Evolutionary conservation across 2,113 vertebrate genomes (phyloP), one percentile per base, ranked within the genome.

Genomic region (Amblyopsis rosae): DNA sequence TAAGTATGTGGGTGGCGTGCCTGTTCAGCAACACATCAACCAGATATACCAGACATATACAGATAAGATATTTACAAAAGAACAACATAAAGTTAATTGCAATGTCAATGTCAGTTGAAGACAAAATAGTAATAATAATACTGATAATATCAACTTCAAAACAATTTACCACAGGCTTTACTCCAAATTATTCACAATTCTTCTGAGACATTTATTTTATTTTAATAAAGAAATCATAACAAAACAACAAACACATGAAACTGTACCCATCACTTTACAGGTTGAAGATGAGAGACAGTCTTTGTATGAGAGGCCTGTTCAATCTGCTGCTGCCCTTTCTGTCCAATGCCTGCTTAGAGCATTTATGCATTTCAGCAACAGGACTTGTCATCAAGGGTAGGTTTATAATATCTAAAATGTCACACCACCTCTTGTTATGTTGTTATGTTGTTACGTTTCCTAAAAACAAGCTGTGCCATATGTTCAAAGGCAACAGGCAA

Each of bases 51-150:
- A 87, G 90, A 90, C 85, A 91, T 86, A 63, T 80, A 68, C 59
- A 72, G 86, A 84, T 90, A 86, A 79, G 80, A 89, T 90, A 92
- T 92, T 91, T 90, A 92, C 87, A 93, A 89, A 88, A 79, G 68
- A 79, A 86, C 71, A 65, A 74, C 77, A 84, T 6, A 41, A 41
- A 5, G 35, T 41, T 0, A 0, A 41, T 41, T 41, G 35, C n/a
- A 33, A 49, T 9, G 75, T 69, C 80, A 67, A 45, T 70, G 81
- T 78, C 82, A 67, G 73, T 79, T 73, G 79, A 72, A 77, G 82
- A 87, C 76, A 83, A 72, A 75, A 73, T 73, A 26, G 26, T 26
- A 86, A 67, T 72, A 79, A 86, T 62, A 68, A 80, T 74, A 56
- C 82, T 67, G 73, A 59, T 49, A 72, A 85, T 81, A 78, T 69